Conservation (phyloP, 2,113 vertebrate species). For the Suricata suricatta region DNA sequence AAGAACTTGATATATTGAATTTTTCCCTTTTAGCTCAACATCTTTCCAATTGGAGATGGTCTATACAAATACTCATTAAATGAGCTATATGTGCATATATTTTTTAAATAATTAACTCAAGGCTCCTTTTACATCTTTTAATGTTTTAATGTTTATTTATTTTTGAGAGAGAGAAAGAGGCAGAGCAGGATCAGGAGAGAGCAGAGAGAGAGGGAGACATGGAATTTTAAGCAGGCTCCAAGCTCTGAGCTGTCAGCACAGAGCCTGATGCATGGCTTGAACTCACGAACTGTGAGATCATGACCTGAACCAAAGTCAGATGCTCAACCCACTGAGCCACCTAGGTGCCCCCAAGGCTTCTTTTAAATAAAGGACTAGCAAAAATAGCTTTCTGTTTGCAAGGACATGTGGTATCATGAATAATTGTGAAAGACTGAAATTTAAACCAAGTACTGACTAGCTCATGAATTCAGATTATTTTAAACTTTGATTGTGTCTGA, state of each 20-base stretch:
- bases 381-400: background rate
- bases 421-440: background rate
- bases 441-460: background rate
- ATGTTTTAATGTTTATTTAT: too few relatives aligned
- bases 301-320: too few relatives aligned
- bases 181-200: too few relatives aligned
- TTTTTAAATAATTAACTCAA: background rate
- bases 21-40: background rate
- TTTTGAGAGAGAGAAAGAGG: too few relatives aligned
- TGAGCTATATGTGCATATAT: background rate
- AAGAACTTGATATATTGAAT: background rate
- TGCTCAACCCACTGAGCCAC: too few relatives aligned
- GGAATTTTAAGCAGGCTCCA: too few relatives aligned
- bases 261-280: too few relatives aligned
- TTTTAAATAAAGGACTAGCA: background rate
- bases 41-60: conserved; percentile 10
- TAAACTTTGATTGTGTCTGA: background rate
- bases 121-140: background rate
- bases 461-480: background rate
- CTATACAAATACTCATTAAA: background rate
- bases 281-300: too few relatives aligned
- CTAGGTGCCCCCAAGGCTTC: background rate
- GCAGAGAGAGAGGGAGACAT: too few relatives aligned
- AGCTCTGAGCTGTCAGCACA: too few relatives aligned
- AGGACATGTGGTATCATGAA: background rate